A percentile compares a stretch with the other conserved stretches of the same genome.
These are phyloP conservation scores for Hylyphantes graminicola DNA, from an alignment of 1,140 invertebrate species.

Conservation along the genomic window DNA sequence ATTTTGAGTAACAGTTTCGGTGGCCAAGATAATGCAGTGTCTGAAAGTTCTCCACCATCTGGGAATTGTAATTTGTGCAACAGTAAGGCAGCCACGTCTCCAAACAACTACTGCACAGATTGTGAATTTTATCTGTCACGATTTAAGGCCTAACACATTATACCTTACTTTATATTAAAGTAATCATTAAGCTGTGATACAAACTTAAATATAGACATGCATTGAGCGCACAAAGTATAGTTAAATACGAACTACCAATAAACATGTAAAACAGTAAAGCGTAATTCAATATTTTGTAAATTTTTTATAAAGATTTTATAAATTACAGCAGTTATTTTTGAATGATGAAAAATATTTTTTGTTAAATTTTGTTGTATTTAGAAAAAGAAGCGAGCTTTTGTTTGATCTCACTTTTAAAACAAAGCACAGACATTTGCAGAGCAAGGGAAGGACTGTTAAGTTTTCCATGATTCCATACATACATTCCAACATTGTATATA, in stretches of 20 bases:
- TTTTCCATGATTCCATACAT: conserved; percentile 44
- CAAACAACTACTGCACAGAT: conserved; percentile 84
- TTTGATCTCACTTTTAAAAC: conserved; percentile 41
- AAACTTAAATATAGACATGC: conserved; percentile 31
- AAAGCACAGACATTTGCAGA: background rate
- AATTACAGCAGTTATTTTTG: background rate
- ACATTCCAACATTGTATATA: conserved; percentile 26
- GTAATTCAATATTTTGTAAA: no score
- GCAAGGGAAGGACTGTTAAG: background rate
- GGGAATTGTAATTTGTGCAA: conserved; percentile 82
- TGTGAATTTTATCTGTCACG: conserved; percentile 92
- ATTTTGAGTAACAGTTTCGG: conserved; percentile 43
- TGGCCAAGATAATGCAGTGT: background rate
- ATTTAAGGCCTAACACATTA: conserved; percentile 68
- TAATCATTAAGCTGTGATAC: background rate
- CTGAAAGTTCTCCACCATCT: conserved; percentile 64
- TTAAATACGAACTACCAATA: background rate
- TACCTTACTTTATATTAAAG: background rate
- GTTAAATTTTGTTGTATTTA: background rate
- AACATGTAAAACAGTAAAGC: no score
- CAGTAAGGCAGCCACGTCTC: conserved; percentile 80
- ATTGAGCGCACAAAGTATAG: conserved; percentile 2
- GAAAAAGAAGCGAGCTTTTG: background rate
- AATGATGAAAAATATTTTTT: background rate
- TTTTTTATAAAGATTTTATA: no score